These are phyloP conservation scores for Bursaphelenchus okinawaensis DNA, from an alignment of 2,888 invertebrate genomes.

Conservation along the genomic window DNA sequence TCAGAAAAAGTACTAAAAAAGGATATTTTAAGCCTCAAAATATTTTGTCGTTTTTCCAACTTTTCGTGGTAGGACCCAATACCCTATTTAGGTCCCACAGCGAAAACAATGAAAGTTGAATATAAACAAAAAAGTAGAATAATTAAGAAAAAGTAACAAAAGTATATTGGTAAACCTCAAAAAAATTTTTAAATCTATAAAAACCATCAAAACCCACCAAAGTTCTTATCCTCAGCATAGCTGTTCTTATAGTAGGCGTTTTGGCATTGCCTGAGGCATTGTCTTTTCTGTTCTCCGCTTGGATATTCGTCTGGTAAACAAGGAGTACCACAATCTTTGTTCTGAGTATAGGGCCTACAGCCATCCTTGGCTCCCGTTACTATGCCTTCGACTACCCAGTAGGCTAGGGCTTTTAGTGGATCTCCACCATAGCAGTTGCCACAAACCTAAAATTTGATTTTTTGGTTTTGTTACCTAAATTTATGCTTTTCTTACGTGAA, in stretches of 20 bases:
- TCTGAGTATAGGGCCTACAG: conserved; percentile 52
- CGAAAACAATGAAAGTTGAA: not conserved
- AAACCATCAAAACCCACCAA: conserved; percentile 18
- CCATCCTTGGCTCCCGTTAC: conserved; percentile 40
- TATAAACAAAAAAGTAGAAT: not conserved
- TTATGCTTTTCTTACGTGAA: not conserved
- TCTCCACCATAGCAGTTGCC: conserved; percentile 57
- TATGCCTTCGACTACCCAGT: conserved; percentile 52
- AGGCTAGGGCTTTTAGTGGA: conserved; percentile 54
- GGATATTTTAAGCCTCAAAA: too few relatives aligned
- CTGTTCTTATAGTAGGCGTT: conserved; percentile 50
- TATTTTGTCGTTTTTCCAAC: too few relatives aligned
- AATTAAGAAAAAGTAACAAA: not conserved
- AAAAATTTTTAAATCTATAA: not conserved
- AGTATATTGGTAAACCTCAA: not conserved
- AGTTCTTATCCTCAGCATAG: conserved; percentile 48
- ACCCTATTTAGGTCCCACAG: too few relatives aligned
- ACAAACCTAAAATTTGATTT: conserved; percentile 31
- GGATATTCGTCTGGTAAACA: conserved; percentile 53
- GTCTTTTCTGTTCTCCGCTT: conserved; percentile 45
- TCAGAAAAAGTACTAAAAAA: too few relatives aligned
- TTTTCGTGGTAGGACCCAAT: too few relatives aligned
- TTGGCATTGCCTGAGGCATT: conserved; percentile 48
- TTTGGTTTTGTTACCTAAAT: not conserved
- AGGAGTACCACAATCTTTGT: conserved; percentile 39